Evolutionary conservation across 2,113 vertebrate genomes (phyloP).

Genomic region (Muntiacus muntjak): DNA sequence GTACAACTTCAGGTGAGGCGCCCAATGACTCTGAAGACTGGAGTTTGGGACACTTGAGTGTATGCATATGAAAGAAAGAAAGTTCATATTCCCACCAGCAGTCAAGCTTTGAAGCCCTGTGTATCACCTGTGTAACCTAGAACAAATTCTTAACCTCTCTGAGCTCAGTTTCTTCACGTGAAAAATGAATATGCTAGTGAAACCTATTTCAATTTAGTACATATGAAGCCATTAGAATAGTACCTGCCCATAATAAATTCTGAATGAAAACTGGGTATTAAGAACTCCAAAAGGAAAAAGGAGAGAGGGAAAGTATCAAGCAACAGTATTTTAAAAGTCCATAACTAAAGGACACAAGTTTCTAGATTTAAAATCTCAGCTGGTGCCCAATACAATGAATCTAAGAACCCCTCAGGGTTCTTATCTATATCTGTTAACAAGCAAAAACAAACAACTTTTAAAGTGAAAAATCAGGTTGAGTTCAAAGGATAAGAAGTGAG

Average conservation of each 20-base stretch:
- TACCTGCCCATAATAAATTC: neutral
- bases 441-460: neutral
- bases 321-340: neutral
- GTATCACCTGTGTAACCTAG: neutral
- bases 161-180: neutral
- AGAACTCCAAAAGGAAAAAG: neutral
- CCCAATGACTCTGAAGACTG: neutral
- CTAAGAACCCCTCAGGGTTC: neutral
- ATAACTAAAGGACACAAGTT: neutral
- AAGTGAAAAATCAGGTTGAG: neutral
- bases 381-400: neutral
- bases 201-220: neutral
- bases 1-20: neutral
- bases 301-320: neutral
- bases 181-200: neutral
- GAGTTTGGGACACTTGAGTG: neutral
- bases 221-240: neutral
- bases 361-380: neutral
- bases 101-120: neutral
- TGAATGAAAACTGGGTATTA: neutral
- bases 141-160: neutral
- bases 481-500: neutral
- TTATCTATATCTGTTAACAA: neutral
- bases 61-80: neutral
- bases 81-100: neutral